Evolutionary conservation across 1,140 invertebrate species (phyloP), one percentile per base, ranked within the genome.

Genomic region (Spodoptera frugiperda): DNA sequence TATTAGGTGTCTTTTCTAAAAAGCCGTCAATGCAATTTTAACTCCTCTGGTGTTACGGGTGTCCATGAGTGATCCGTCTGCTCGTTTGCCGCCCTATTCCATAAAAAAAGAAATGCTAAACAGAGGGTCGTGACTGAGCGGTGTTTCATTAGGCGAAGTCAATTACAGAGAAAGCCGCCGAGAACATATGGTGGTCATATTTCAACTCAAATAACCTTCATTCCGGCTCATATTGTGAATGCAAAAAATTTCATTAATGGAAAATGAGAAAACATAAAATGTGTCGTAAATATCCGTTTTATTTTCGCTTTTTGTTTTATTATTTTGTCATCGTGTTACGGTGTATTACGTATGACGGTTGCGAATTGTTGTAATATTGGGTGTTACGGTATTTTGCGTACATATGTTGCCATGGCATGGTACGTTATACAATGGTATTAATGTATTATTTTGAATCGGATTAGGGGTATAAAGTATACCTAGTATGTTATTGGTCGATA

Each of bases 141-240:
- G 84, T 84, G 80, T 89, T 89, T 89, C 85, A 91, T 91, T 91
- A 91, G 77, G 84, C 61, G 77, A 87, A 88, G 89, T 89, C 88
- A 89, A 91, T 89, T 89, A 85, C 84, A 83, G 61, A 78, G 79
- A 82, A 79, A 80, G 78, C 81, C 76, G 61, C 79, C 78, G 76
- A 82, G 67, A 88, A 87, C 84, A 82, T 87, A 87, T 84, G 88
- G 80, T 78, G 68, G 76, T 77, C 83, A 89, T 91, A 86, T 89
- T 88, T 89, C 84, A 89, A 57, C 81, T 78, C 49, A 85, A 89
- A 89, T 89, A 88, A 87, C 88, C 81, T 77, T 79, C 85, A 82
- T 85, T 89, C 81, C 78, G 78, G 77, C 79, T 85, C 83, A 84
- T 83, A 83, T 83, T 79, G 82, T 85, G 84, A 86, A 87, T 87